phyloP scores from a whole-genome alignment of 1,140 invertebrate genomes.

The Drosophila mojavensis region DNA sequence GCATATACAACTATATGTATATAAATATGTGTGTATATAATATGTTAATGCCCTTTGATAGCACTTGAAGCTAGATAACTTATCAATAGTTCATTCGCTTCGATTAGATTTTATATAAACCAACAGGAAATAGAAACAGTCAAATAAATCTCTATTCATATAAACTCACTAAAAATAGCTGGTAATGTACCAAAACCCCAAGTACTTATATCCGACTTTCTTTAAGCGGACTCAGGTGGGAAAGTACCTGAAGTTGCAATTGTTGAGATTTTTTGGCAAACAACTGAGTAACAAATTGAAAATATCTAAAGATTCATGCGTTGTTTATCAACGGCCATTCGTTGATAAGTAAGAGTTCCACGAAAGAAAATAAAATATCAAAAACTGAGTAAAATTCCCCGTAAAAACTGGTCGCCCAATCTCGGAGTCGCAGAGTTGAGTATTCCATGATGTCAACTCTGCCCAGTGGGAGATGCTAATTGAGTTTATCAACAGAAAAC shows the following conservation, averaged over 20 bases:
- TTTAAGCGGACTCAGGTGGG: not conserved
- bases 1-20: not conserved
- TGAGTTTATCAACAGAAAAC: conserved; percentile 39
- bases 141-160: too few species aligned
- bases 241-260: conserved; percentile 3
- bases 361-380: not conserved
- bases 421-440: too few species aligned
- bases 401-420: not conserved
- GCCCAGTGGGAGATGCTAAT: conserved; percentile 46
- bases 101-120: not conserved
- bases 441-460: conserved; percentile 62
- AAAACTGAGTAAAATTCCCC: conserved; percentile 13
- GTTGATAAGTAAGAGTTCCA: conserved; percentile 63
- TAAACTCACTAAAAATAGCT: too few species aligned
- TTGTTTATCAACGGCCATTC: conserved; percentile 38
- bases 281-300: conserved; percentile 51
- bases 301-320: conserved; percentile 55
- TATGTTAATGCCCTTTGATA: conserved; percentile 3
- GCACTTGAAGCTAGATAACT: not conserved
- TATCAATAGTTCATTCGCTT: conserved; percentile 1
- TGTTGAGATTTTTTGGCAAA: conserved; percentile 19
- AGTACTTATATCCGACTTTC: too few species aligned
- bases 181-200: too few species aligned
- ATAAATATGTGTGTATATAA: not conserved
- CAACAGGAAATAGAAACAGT: conserved; percentile 20